Evolutionary conservation across 2,797 vertebrate species (phyloP), one percentile per base, ranked within the genome.

Genomic region (Scolopax rusticola): DNA sequence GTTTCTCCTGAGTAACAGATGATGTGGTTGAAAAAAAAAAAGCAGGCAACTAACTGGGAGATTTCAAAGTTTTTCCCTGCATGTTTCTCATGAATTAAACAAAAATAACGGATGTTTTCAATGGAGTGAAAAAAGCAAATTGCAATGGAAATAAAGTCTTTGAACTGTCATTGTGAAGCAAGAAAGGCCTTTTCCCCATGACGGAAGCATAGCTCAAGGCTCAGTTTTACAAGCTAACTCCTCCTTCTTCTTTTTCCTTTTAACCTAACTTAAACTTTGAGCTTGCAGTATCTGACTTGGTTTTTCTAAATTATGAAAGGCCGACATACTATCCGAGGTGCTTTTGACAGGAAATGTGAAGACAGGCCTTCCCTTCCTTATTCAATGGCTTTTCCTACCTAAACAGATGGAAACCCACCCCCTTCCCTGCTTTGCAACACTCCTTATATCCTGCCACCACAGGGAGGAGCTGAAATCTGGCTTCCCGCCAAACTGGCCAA

Each of bases 331-430:
- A 40, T 24, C 17, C 41, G 78, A 85, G 47, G 65, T 60, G 30
- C 53, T 91, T 79, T 60, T 69, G 27, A 91, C 27, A 20, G n/a
- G 21, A 25, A 61, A 40, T 32, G 24, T 48, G 70, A 78, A 95
- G 85, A 88, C 80, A 94, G 77, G 63, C 77, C 67, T 90, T 60
- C 53, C 43, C n/a, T 94, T 69, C 43, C n/a, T 94, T 69, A 47
- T 17, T 36, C 63, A 27, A 9, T 32, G 27, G 67, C 54, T 94
- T 94, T 93, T 87, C n/a, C 51, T 53, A 79, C 86, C 70, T 56
- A 40, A 95, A 84, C 88, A 90, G 95, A 97, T 96, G 96, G 94
- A 90, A 92, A 86, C 67, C 54, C 74, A 79, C 86, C 80, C 85
- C 83, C 85, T 73, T 91, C 60, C 43, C 63, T 67, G 63, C 59